Evolutionary conservation across 2,113 vertebrate genomes (phyloP).

Genomic region (Cyprinodon brontotheroides): DNA sequence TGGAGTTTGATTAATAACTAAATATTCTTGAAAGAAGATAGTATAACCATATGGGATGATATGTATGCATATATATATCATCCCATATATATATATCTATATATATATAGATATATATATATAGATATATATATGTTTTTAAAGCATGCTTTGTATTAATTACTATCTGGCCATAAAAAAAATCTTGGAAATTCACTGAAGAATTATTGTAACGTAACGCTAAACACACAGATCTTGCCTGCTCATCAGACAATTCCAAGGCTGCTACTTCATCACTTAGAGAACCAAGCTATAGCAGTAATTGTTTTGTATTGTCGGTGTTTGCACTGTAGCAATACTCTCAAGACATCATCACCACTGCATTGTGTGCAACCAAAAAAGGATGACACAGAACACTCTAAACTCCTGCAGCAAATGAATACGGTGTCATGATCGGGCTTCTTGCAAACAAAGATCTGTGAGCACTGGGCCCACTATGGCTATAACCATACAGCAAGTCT

Average conservation of each 20-base stretch:
- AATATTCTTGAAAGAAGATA: conserved; percentile 13
- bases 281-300: neutral
- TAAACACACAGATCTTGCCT: neutral
- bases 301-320: no score
- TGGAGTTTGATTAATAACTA: conserved; percentile 46
- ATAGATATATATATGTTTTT: no score
- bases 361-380: no score
- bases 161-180: neutral
- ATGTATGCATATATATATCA: neutral
- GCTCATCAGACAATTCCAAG: neutral
- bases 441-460: neutral
- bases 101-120: no score
- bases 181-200: neutral
- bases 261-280: neutral
- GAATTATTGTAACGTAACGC: neutral
- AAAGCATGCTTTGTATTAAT: neutral
- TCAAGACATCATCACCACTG: neutral
- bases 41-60: neutral
- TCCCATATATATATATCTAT: no score
- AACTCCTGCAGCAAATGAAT: neutral
- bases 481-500: no score
- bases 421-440: neutral
- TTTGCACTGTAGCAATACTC: neutral
- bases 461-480: neutral
- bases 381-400: neutral